Base-by-base conservation (phyloP, 2,113 vertebrate genomes). In the Tetrax tetrax region DNA sequence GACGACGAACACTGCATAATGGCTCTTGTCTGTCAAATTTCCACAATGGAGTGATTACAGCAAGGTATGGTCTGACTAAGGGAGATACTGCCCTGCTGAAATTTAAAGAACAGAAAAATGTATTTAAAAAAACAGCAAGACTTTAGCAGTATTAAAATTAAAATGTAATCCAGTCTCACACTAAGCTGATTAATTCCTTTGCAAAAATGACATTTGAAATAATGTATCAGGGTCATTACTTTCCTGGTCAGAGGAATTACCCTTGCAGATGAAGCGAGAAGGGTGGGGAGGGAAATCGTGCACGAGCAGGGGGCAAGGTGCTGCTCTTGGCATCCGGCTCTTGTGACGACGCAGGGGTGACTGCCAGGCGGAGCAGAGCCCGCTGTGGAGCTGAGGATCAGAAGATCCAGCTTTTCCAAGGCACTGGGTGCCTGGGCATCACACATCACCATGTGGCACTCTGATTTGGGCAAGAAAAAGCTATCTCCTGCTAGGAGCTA, bases 111-210 rank as follows among this genome's bases (percentile, higher is more conserved):
- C 43, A 81, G 69, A 19, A 90, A 75, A 81, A 81, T 10, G 17
- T 70, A 78, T 94, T 90, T 83, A 1, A 84, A 94, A 94, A 86
- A 75, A 0, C 72, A 87, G 33, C 13, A 45, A 93, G 83, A 93
- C 31, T 75, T 85, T 65, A 96, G 83, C 83, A 79, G 89, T 96
- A 84, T 87, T 95, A 71, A 96, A 95, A 97, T 95, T 89, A 91
- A 96, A 96, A 89, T 47, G 37, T 93, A 96, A 97, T 96, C 96
- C 95, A 25, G 35, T 41, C 86, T 90, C 83, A 72, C 20, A 37
- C 60, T 93, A 95, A 97, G 92, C 90, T 91, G 96, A 95, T 96
- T 94, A 97, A 91, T 87, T 71, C 60, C 86, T 76, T 78, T 71
- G 64, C 69, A 90, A 68, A 94, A 95, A 84, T 68, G 64, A 61